These are phyloP conservation scores for Trididemnum clinides DNA, from an alignment of 23 tunicate species.

Conservation along the genomic window DNA sequence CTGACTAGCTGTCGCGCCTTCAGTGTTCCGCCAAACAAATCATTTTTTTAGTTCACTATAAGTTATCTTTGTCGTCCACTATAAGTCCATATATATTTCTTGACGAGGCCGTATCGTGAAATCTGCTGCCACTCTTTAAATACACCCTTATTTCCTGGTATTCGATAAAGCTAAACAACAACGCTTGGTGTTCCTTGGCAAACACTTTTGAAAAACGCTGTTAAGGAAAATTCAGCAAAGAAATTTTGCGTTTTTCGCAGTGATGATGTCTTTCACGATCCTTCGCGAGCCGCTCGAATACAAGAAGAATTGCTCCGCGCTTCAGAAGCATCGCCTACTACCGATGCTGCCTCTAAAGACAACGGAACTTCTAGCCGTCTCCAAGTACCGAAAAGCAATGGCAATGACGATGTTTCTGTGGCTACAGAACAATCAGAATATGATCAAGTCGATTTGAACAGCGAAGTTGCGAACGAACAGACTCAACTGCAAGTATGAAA, in stretches of 20 bases:
- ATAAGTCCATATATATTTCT: too few relatives aligned
- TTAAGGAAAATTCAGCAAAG: not conserved
- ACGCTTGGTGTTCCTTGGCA: too few relatives aligned
- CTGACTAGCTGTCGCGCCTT: too few relatives aligned
- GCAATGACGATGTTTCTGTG: not conserved
- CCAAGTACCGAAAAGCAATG: not conserved
- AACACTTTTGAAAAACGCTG: not conserved
- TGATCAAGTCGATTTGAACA: not conserved
- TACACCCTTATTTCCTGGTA: too few relatives aligned
- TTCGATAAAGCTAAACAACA: too few relatives aligned
- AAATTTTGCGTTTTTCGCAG: too few relatives aligned
- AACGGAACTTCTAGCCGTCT: not conserved
- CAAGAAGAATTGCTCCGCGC: slow-evolving; percentile 1
- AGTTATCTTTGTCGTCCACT: too few relatives aligned
- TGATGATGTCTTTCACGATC: slow-evolving; percentile 20
- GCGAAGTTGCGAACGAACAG: not conserved
- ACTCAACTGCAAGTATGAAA: not conserved
- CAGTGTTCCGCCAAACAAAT: too few relatives aligned
- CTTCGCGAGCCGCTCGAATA: not conserved
- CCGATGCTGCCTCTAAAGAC: not conserved
- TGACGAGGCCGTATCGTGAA: too few relatives aligned
- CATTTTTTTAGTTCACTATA: too few relatives aligned
- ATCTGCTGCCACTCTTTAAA: too few relatives aligned
- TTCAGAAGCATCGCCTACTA: not conserved
- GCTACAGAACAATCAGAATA: not conserved